A percentile compares a stretch with the other conserved stretches of the same genome.
Conservation (phyloP, 2,797 vertebrate genomes). For the Adelosebastes latens region DNA sequence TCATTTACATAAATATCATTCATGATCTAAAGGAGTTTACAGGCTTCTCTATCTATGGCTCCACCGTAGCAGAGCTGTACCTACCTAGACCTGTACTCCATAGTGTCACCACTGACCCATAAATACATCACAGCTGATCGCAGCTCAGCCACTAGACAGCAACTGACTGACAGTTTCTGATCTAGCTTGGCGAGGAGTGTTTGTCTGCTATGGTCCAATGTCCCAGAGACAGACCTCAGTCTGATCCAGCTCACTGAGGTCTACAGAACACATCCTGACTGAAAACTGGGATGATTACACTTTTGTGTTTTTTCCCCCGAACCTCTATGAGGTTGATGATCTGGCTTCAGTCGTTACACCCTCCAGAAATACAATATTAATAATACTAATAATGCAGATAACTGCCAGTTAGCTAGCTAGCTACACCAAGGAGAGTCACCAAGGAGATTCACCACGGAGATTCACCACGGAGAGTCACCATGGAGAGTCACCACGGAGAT, state of each 20-base stretch:
- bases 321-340: too few relatives aligned
- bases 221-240: neutral
- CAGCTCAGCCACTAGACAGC: neutral
- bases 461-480: too few relatives aligned
- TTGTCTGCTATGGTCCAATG: neutral
- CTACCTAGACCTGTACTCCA: neutral
- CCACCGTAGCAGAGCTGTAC: neutral
- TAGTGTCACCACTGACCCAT: neutral
- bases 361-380: too few relatives aligned
- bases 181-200: neutral
- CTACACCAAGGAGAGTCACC: too few relatives aligned
- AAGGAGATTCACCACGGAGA: too few relatives aligned
- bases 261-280: too few relatives aligned
- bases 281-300: too few relatives aligned
- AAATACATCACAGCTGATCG: slow-evolving; percentile 15
- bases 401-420: too few relatives aligned
- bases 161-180: neutral
- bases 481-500: too few relatives aligned
- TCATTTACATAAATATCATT: neutral
- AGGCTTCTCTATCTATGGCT: neutral
- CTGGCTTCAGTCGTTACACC: too few relatives aligned
- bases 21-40: neutral
- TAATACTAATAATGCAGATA: too few relatives aligned
- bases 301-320: too few relatives aligned
- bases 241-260: neutral